These are phyloP conservation scores for Rhabdornis inornatus DNA, from an alignment of 2,113 vertebrate species.

Conservation along the genomic window DNA sequence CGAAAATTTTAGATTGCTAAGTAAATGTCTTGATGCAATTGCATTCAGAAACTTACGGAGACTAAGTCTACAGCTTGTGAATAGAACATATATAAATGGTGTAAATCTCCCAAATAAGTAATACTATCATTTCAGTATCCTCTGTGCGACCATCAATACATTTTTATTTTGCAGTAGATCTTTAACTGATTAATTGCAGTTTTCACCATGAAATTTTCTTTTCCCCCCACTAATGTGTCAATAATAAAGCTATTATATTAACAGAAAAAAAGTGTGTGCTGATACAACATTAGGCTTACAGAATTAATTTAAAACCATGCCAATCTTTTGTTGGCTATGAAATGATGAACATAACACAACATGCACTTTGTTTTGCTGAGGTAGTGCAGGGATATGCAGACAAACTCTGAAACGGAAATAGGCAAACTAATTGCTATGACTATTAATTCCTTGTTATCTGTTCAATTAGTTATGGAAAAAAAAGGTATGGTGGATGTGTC, in stretches of 20 bases:
- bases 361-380: background rate
- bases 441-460: background rate
- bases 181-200: constrained; percentile 28
- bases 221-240: background rate
- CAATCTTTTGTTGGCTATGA: background rate
- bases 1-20: background rate
- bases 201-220: background rate
- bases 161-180: background rate
- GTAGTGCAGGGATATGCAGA: background rate
- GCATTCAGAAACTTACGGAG: background rate
- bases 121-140: background rate
- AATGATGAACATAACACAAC: background rate
- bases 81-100: background rate
- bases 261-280: background rate
- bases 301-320: background rate
- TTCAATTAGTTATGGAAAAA: background rate
- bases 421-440: background rate
- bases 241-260: background rate
- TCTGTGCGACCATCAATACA: background rate
- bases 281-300: background rate
- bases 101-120: background rate
- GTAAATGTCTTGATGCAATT: background rate
- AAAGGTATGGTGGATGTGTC: background rate
- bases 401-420: background rate
- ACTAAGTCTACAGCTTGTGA: background rate